Base-by-base conservation (phyloP, 2,113 vertebrate species). In the Daphoenositta chrysoptera region DNA sequence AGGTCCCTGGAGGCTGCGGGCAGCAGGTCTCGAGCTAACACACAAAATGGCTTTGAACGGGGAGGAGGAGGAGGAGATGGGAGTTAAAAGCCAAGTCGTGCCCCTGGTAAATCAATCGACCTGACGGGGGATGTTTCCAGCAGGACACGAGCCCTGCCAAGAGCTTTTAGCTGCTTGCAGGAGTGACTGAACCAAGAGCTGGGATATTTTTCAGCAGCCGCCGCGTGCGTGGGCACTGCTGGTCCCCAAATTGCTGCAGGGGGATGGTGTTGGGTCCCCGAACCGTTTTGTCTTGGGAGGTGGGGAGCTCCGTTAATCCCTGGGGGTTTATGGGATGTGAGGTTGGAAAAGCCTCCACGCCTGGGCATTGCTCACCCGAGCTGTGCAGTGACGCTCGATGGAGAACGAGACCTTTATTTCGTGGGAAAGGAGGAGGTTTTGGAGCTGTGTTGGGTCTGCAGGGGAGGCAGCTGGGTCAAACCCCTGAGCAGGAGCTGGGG, bases 51-150 rank as follows among this genome's bases (percentile, higher is more conserved):
- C 80, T 95, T 63, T 81, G 95, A 95, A 12, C 10, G 1, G 44
- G 63, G 75, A 88, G 94, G 90, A 95, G 89, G 93, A 95, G 89
- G 93, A 95, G 89, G 93, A 84, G 93, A 86, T 42, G 72, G 81
- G 57, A 91, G 93, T 51, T 87, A 79, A 89, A 93, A 96, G 93
- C 93, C 10, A 15, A 76, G 58, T 24, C 39, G 73, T 89, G 90
- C 53, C 89, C 81, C 87, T 28, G 78, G 81, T 45, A 87, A 82
- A 93, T 96, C 87, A 71, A 91, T 85, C 12, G 78, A 48, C 50
- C 96, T 51, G 89, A 12, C 1, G 30, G 72, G 71, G 95, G 87
- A 58, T 2, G 83, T 61, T 86, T 66, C 54, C 6, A 37, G 47
- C 70, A 22, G 57, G 87, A 44, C 82, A 60, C 5, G 30, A 83